Evolutionary conservation across 2,113 vertebrate species (phyloP).

Genomic region (Catagonus wagneri): DNA sequence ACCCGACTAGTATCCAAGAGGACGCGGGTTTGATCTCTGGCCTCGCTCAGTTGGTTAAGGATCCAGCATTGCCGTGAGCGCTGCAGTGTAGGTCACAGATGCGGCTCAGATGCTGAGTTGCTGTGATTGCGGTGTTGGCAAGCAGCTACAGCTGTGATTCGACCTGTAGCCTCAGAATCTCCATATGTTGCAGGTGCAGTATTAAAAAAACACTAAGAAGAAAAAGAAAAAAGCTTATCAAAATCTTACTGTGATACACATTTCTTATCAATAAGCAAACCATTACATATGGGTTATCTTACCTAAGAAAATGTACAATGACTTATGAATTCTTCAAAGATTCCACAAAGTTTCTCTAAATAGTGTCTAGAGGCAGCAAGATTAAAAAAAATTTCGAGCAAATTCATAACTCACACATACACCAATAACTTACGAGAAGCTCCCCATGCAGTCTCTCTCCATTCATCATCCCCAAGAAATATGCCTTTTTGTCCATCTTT

Average conservation of each 20-base stretch:
- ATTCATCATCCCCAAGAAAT: constrained; percentile 96
- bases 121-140: no score
- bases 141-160: no score
- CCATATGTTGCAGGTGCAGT: no score
- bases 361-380: background rate
- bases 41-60: no score
- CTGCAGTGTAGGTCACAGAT: no score
- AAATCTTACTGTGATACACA: background rate
- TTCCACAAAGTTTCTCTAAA: background rate
- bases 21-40: no score
- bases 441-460: constrained; percentile 98
- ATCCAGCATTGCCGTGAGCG: no score
- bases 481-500: constrained; percentile 99
- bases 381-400: background rate
- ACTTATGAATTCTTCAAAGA: constrained; percentile 39
- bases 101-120: no score
- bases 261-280: background rate
- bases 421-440: constrained; percentile 93
- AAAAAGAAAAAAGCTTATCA: background rate
- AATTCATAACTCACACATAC: constrained; percentile 5
- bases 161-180: no score
- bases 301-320: background rate
- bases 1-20: no score
- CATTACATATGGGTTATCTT: background rate
- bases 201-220: no score